Evolutionary conservation across 2,113 vertebrate species (phyloP).

Genomic region (Hippopotamus amphibius): DNA sequence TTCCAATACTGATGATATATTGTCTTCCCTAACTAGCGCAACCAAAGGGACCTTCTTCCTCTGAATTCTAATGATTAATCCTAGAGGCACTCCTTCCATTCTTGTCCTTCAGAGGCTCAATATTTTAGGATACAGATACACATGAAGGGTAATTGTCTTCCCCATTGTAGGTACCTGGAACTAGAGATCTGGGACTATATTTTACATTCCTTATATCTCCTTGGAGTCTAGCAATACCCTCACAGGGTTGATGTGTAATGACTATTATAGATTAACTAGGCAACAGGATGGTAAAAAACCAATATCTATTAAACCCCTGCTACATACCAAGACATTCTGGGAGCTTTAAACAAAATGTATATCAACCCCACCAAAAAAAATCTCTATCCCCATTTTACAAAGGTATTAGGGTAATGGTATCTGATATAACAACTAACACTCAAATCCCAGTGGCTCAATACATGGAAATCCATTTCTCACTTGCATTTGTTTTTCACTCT

Average conservation of each 20-base stretch:
- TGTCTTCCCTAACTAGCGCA: neutral
- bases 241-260: neutral
- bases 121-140: neutral
- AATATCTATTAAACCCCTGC: neutral
- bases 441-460: neutral
- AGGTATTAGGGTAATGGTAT: neutral
- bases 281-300: neutral
- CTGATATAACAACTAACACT: neutral
- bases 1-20: constrained; percentile 1
- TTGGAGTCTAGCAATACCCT: neutral
- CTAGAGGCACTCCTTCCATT: neutral
- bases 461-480: neutral
- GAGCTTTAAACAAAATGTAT: neutral
- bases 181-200: neutral
- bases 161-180: neutral
- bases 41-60: neutral
- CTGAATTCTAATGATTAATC: constrained; percentile 9
- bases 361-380: neutral
- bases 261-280: neutral
- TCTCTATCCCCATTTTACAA: neutral
- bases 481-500: neutral
- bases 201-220: neutral
- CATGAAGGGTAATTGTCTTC: neutral
- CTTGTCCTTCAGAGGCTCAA: neutral
- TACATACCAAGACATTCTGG: neutral